Conservation (phyloP, 2,797 vertebrate species). For the Dromococcyx pavoninus region DNA sequence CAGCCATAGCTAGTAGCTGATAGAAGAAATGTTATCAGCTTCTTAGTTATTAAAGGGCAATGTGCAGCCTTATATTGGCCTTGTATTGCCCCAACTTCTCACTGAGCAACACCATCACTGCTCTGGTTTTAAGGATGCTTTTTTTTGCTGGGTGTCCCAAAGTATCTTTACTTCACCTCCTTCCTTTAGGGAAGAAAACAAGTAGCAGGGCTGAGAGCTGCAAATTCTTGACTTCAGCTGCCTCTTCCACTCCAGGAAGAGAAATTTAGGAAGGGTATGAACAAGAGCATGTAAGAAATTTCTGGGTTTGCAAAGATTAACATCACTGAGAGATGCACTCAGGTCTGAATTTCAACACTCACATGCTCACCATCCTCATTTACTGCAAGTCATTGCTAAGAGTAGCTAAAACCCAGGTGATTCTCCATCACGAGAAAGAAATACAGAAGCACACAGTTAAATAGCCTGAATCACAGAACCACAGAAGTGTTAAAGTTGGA, state of each 20-base stretch:
- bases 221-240: background rate
- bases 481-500: too few relatives aligned
- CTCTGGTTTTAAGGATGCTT: background rate
- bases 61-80: background rate
- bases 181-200: background rate
- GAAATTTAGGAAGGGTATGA: background rate
- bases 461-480: background rate
- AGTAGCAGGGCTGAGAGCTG: background rate
- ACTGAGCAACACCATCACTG: background rate
- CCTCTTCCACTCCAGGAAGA: background rate
- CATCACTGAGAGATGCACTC: background rate
- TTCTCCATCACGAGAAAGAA: background rate
- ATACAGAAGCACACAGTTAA: background rate
- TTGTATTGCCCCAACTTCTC: background rate
- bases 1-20: background rate
- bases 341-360: background rate
- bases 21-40: background rate
- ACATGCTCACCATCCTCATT: rapidly evolving
- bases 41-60: rapidly evolving
- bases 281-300: background rate
- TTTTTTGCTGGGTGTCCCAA: background rate
- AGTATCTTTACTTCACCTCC: background rate
- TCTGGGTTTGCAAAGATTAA: background rate
- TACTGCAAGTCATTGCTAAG: background rate
- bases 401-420: background rate